These are phyloP conservation scores for Sturnira hondurensis DNA, from an alignment of 2,113 vertebrate species.

Conservation along the genomic window DNA sequence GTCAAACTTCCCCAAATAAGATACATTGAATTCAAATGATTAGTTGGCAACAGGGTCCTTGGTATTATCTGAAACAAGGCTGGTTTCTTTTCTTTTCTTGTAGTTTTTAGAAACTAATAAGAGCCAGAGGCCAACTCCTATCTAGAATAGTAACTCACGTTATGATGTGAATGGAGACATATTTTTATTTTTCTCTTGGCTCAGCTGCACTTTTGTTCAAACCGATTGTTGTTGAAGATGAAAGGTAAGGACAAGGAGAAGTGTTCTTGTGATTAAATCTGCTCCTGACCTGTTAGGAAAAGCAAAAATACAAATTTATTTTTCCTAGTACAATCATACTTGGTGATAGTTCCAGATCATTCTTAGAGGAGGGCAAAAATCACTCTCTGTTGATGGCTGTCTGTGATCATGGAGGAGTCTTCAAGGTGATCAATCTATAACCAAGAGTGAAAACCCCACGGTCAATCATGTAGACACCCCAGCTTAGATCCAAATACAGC, in stretches of 20 bases:
- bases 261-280: not conserved
- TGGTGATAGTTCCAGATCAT: not conserved
- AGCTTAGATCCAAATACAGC: not conserved
- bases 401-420: not conserved
- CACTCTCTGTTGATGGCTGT: not conserved
- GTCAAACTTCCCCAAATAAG: not conserved
- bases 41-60: not conserved
- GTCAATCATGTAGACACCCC: not conserved
- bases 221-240: not conserved
- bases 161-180: not conserved
- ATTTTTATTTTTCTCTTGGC: not conserved
- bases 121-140: not conserved
- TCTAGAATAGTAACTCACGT: not conserved
- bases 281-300: not conserved
- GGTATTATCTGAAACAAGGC: not conserved
- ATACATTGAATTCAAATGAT: slow-evolving; percentile 17
- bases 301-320: not conserved
- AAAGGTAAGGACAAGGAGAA: not conserved
- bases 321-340: not conserved
- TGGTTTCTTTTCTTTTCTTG: not conserved
- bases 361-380: not conserved
- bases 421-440: not conserved
- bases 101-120: not conserved
- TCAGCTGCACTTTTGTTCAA: not conserved
- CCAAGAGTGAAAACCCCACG: not conserved